These are phyloP conservation scores for Cataglyphis albicans DNA, from an alignment of 2,888 invertebrate genomes.

Conservation along the genomic window DNA sequence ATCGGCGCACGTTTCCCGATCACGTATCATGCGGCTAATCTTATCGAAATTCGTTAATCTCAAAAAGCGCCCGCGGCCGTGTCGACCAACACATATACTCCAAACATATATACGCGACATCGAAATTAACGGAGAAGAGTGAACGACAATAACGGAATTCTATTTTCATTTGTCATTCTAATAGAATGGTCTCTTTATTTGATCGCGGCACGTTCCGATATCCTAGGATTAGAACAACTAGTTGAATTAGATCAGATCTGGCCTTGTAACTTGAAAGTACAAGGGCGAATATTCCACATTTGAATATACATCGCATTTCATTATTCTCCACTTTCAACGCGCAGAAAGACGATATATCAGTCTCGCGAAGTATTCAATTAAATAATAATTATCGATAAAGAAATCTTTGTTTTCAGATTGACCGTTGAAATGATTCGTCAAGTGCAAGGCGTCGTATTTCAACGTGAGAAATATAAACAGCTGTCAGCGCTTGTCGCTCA, in stretches of 20 bases:
- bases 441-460: neutral
- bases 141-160: neutral
- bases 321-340: neutral
- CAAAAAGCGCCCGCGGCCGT: conserved; percentile 35
- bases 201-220: neutral
- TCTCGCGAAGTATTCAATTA: neutral
- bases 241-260: neutral
- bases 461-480: neutral
- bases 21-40: conserved; percentile 75
- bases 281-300: conserved; percentile 6
- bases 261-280: neutral
- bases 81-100: neutral
- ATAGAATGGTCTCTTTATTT: neutral
- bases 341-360: no score
- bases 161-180: neutral
- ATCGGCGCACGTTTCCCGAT: conserved; percentile 66
- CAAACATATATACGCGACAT: neutral
- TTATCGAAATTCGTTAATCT: conserved; percentile 75
- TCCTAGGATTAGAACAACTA: neutral
- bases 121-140: neutral
- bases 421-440: no score
- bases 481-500: neutral
- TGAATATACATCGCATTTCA: neutral
- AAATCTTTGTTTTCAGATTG: neutral
- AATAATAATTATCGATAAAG: neutral